Evolutionary conservation across 2,113 vertebrate genomes (phyloP).

Genomic region (Pao palembangensis): DNA sequence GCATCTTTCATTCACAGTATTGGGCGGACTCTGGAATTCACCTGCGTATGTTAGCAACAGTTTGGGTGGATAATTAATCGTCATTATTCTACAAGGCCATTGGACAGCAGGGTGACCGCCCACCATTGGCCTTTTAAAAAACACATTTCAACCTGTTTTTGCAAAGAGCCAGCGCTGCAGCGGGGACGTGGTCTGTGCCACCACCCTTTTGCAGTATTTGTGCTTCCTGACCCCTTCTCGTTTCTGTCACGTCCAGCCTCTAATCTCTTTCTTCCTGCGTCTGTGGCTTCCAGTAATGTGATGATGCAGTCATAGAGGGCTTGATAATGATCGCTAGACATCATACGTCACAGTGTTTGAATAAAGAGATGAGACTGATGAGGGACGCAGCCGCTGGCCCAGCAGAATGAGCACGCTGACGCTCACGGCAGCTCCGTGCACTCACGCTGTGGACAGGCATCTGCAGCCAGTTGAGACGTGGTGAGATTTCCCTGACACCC

Average conservation of each 20-base stretch:
- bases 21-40: not conserved
- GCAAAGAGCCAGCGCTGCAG: constrained; percentile 9
- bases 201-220: constrained; percentile 4
- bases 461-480: too few relatives aligned
- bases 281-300: constrained; percentile 36
- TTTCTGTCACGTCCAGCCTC: constrained; percentile 4
- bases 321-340: constrained; percentile 45
- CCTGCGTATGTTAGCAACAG: not conserved
- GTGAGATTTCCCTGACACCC: too few relatives aligned
- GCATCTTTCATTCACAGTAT: too few relatives aligned
- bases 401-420: constrained; percentile 31
- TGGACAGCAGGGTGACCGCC: not conserved
- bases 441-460: too few relatives aligned
- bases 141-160: not conserved
- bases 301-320: constrained; percentile 30
- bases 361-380: constrained; percentile 49
- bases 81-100: not conserved
- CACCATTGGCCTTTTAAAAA: not conserved
- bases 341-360: constrained; percentile 39
- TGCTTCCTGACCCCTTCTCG: constrained; percentile 11
- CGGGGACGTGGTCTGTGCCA: not conserved
- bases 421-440: too few relatives aligned
- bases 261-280: not conserved
- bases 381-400: constrained; percentile 21
- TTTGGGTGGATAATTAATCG: not conserved